Evolutionary conservation across 2,113 vertebrate species (phyloP).

Genomic region (Corythornis madagascariensis): DNA sequence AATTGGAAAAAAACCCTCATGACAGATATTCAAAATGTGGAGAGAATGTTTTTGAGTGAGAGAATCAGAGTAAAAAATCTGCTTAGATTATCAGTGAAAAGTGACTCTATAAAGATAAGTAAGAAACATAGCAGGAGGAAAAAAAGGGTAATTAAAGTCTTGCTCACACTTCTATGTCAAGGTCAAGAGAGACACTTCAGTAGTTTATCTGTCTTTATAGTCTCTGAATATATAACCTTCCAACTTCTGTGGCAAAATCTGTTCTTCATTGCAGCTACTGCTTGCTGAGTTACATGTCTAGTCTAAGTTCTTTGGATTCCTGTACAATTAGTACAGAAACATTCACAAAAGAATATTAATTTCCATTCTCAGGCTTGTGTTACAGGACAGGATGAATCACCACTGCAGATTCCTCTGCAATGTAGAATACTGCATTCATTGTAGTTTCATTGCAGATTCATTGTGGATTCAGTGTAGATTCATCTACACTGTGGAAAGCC

Average conservation of each 20-base stretch:
- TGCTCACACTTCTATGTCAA: neutral
- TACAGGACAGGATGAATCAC: neutral
- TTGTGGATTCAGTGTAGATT: neutral
- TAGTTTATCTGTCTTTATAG: neutral
- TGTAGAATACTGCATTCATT: neutral
- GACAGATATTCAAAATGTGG: neutral
- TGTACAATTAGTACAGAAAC: neutral
- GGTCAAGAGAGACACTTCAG: neutral
- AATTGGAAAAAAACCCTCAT: neutral
- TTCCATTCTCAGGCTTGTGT: neutral
- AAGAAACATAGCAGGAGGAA: neutral
- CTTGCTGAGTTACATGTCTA: neutral
- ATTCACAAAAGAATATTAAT: neutral
- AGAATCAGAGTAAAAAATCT: constrained; percentile 31
- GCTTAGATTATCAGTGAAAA: constrained; percentile 16
- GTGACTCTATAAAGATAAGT: neutral
- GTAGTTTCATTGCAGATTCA: neutral
- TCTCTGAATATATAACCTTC: neutral
- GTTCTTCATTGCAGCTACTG: neutral
- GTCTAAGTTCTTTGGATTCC: neutral
- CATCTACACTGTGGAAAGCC: neutral
- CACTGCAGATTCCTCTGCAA: neutral
- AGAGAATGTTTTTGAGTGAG: neutral
- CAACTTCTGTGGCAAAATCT: neutral
- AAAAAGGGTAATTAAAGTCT: neutral